Base-by-base conservation (phyloP, 2,888 invertebrate species). In the Linnaemya vulpina region DNA sequence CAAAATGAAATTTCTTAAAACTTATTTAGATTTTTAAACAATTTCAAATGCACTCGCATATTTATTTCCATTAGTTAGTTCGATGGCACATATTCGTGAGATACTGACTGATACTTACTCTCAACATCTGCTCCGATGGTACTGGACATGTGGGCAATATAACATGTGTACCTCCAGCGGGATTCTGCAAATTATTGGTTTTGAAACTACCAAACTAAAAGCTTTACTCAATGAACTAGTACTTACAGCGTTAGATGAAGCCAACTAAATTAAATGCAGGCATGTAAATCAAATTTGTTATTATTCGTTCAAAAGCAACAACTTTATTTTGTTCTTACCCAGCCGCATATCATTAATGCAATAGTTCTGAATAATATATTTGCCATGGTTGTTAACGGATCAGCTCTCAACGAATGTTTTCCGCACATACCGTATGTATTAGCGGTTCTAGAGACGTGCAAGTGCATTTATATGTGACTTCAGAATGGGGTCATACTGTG, bases 111-210 rank as follows among this genome's bases (percentile, higher is more conserved):
- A 53, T 17, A 75, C 82, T 77, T 82, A 87, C 87, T 49, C 53
- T 82, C 30, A 86, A 40, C 63, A 82, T 75, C 25, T 76, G 58
- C 35, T 74, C 79, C 38, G 79, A 58, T 15, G 82, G 87, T n/a
- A 75, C 60, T 2, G 81, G 83, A 67, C 87, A 87, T 11, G 75
- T 68, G 35, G 40, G 73, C 0, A 73, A 30, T 51, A 30, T 46
- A 51, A 60, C 1, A 10, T 71, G 53, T 22, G 10, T 5, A 11
- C 65, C 55, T 20, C 1, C 4, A 13, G 40, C 8, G 0, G 74
- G 30, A 60, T 20, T 51, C 80, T 80, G 25, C 1, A 53, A 62
- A 10, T 46, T 55, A 0, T 11, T 53, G 30, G 9, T 25, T 17
- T 20, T 9, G n/a, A 20, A n/a, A 15, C 25, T 11, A n/a, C 43